Conservation (phyloP, 2,113 vertebrate species). For the Notothenia rossii region DNA sequence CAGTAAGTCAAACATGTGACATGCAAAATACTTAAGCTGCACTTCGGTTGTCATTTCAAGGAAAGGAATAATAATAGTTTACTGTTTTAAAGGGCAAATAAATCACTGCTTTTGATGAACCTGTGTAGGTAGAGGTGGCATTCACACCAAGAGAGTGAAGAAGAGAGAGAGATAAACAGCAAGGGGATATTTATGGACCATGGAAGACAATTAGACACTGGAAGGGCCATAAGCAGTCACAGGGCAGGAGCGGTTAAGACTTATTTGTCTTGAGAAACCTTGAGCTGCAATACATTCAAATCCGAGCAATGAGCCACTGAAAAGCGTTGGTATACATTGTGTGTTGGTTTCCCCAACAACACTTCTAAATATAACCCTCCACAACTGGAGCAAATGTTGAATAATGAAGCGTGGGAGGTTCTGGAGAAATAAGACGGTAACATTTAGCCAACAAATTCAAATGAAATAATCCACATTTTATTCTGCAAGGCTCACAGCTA, state of each 20-base stretch:
- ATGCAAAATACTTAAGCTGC: background rate
- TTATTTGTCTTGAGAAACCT: background rate
- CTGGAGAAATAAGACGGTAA: constrained; percentile 40
- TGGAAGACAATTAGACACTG: background rate
- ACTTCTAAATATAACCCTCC: constrained; percentile 70
- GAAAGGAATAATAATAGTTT: background rate
- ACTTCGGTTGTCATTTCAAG: background rate
- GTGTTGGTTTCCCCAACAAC: constrained; percentile 73
- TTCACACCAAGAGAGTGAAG: constrained; percentile 1
- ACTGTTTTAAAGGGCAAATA: constrained; percentile 17
- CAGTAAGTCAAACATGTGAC: background rate
- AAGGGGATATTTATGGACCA: constrained; percentile 8
- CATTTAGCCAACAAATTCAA: constrained; percentile 23
- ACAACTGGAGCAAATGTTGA: constrained; percentile 77
- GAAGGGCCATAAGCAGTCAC: background rate
- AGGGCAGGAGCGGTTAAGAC: constrained; percentile 15
- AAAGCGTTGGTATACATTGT: constrained; percentile 37
- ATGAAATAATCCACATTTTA: constrained; percentile 24
- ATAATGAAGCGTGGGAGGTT: constrained; percentile 65
- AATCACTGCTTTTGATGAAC: background rate
- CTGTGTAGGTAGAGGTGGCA: background rate
- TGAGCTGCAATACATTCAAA: constrained; percentile 8
- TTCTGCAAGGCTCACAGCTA: constrained; percentile 2
- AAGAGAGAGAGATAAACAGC: background rate
- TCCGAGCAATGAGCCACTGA: constrained; percentile 9